Conservation (phyloP, 2,113 vertebrate genomes). For the Corythornis madagascariensis region DNA sequence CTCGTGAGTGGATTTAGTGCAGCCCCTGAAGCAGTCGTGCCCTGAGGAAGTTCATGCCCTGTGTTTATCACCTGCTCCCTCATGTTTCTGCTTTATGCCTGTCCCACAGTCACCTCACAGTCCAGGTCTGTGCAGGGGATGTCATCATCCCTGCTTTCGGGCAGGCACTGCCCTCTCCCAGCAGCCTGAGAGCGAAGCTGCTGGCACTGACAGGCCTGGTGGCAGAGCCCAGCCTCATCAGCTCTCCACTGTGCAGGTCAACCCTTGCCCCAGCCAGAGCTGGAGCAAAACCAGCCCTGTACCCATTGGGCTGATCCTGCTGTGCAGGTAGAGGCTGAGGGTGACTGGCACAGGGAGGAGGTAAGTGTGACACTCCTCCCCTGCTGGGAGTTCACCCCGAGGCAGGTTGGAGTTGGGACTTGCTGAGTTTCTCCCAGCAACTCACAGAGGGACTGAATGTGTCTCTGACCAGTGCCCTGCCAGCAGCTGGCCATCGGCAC, state of each 20-base stretch:
- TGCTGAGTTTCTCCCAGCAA: background rate
- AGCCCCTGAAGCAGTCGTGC: background rate
- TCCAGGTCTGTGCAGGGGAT: background rate
- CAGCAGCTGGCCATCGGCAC: background rate
- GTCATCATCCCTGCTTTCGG: accelerated
- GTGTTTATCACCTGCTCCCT: background rate
- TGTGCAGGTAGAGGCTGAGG: background rate
- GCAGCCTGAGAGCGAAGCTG: background rate
- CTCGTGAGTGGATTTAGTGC: background rate
- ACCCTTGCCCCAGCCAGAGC: background rate
- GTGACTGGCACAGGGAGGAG: background rate
- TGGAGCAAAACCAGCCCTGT: background rate
- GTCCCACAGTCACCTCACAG: background rate
- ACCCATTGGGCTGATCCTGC: background rate
- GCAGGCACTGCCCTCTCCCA: background rate
- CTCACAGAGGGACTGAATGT: background rate
- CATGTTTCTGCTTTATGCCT: background rate
- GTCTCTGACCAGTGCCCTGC: background rate
- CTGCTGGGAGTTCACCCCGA: background rate
- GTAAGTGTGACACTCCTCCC: background rate
- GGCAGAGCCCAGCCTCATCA: background rate
- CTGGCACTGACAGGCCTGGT: accelerated
- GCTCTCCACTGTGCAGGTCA: background rate
- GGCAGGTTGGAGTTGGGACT: accelerated
- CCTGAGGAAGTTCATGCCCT: accelerated